Evolutionary conservation across 2,113 vertebrate species (phyloP).

Genomic region (Gallinago paraguaiae): DNA sequence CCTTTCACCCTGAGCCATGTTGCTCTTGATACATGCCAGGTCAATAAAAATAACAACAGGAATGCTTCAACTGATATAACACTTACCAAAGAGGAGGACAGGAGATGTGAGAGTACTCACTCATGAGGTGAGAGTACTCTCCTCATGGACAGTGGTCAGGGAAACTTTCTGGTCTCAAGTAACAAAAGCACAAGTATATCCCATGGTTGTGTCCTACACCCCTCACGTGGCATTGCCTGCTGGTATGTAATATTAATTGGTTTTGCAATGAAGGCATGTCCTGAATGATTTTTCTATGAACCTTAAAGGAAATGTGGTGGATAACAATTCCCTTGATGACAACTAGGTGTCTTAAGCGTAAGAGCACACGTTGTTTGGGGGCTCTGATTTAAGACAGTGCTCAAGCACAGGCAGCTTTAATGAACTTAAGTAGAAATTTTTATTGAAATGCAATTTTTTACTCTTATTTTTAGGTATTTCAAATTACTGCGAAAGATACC

Average conservation of each 20-base stretch:
- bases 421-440: not conserved
- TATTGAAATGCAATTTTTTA: not conserved
- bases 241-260: not conserved
- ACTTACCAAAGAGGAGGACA: not conserved
- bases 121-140: not conserved
- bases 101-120: not conserved
- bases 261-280: not conserved
- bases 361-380: not conserved
- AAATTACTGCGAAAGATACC: conserved; percentile 88
- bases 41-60: not conserved
- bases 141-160: rapidly evolving
- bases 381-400: not conserved
- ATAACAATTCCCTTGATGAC: not conserved
- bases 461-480: conserved; percentile 79
- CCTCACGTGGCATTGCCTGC: not conserved
- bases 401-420: not conserved
- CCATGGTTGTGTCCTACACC: not conserved
- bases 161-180: not conserved
- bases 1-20: not conserved
- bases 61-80: not conserved
- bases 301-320: not conserved
- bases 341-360: not conserved
- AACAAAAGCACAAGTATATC: not conserved
- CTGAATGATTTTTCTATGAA: not conserved
- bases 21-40: not conserved